These are phyloP conservation scores for Matsumurasca onukii DNA, from an alignment of 1,140 invertebrate genomes.

Conservation along the genomic window DNA sequence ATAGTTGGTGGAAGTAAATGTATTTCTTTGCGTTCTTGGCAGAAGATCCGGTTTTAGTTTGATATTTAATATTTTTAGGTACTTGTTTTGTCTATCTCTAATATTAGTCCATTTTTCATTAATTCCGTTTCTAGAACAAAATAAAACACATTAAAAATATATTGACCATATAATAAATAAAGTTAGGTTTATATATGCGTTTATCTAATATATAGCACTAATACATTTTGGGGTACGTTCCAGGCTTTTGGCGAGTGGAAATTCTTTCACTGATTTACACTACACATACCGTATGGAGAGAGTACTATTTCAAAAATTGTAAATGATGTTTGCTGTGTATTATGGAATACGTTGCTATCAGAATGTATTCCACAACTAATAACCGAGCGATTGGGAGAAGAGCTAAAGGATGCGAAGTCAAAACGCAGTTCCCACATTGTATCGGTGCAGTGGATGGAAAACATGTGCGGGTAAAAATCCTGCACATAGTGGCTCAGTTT, in stretches of 20 bases:
- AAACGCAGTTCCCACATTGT: neutral
- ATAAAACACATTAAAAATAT: neutral
- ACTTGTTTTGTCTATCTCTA: neutral
- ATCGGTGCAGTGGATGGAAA: neutral
- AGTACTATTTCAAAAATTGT: constrained; percentile 28
- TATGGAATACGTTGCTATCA: constrained; percentile 13
- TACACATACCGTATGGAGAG: constrained; percentile 11
- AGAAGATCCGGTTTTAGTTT: constrained; percentile 11
- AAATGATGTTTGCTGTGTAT: constrained; percentile 21
- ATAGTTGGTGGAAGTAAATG: constrained; percentile 20
- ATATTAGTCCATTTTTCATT: neutral
- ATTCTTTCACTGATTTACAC: constrained; percentile 32
- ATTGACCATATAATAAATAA: neutral
- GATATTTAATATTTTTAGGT: neutral
- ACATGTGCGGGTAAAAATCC: neutral
- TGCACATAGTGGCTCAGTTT: neutral
- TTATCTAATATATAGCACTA: neutral
- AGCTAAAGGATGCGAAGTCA: neutral
- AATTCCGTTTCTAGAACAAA: neutral
- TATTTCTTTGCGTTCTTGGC: constrained; percentile 20
- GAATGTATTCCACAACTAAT: constrained; percentile 31
- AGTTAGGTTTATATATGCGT: neutral
- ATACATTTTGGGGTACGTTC: neutral
- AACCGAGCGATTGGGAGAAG: neutral
- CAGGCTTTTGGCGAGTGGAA: constrained; percentile 1